These are phyloP conservation scores for Melanitta fusca DNA, from an alignment of 2,797 vertebrate species.

Conservation along the genomic window DNA sequence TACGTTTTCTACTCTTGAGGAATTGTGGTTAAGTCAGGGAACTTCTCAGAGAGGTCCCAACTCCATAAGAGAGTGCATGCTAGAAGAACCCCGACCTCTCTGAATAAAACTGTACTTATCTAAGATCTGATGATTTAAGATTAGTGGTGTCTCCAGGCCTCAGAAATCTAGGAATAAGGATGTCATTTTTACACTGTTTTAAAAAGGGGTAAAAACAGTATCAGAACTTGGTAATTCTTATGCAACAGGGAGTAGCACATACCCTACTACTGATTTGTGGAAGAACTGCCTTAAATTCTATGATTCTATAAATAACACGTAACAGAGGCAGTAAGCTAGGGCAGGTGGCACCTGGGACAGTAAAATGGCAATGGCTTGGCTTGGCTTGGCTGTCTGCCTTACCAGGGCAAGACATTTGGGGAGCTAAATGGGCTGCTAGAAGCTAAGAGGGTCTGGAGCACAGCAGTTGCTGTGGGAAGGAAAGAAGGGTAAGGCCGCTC, in stretches of 20 bases:
- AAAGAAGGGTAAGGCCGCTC: not conserved
- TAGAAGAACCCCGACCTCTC: not conserved
- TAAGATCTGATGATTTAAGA: not conserved
- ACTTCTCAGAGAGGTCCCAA: not conserved
- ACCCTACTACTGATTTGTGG: not conserved
- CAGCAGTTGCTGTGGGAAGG: not conserved
- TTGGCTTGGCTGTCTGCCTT: not conserved
- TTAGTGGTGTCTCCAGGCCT: not conserved
- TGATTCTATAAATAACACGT: too few relatives aligned
- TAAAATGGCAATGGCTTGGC: not conserved
- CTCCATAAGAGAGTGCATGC: not conserved
- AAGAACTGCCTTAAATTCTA: not conserved
- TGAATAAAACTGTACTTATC: not conserved
- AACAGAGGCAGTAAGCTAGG: not conserved
- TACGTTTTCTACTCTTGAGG: not conserved
- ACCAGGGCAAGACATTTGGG: not conserved
- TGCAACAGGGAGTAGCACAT: not conserved
- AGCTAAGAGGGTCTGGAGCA: not conserved
- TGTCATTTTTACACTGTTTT: not conserved
- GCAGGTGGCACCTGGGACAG: not conserved
- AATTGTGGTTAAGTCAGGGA: not conserved
- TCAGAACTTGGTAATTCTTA: not conserved
- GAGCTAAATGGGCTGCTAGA: not conserved
- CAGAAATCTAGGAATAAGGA: not conserved
- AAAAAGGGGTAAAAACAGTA: not conserved